Conservation (phyloP, 2,797 vertebrate genomes). For the Melanotaenia maccullochi region DNA sequence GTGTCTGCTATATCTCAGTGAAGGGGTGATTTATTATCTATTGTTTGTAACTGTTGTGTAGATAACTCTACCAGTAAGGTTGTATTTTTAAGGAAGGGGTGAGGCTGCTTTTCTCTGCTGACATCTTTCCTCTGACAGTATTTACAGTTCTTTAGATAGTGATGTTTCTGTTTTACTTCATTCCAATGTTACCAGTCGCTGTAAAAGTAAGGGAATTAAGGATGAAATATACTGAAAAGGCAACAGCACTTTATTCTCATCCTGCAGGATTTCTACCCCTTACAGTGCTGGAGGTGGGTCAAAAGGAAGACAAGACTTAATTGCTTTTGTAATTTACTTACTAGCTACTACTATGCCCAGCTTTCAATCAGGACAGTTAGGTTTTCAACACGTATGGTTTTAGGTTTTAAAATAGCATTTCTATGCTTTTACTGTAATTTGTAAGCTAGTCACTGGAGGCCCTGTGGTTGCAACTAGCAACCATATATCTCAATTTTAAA, state of each 20-base stretch:
- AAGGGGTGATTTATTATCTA: slow-evolving; percentile 41
- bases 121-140: neutral
- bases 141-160: neutral
- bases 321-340: neutral
- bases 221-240: neutral
- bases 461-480: no score
- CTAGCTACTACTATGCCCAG: neutral
- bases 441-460: no score
- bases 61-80: slow-evolving; percentile 35
- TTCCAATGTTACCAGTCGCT: neutral
- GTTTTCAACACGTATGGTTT: neutral
- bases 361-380: neutral
- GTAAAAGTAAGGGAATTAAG: neutral
- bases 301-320: neutral
- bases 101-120: slow-evolving; percentile 35
- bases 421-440: no score
- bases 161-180: neutral
- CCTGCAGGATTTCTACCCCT: no score
- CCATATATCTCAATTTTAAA: neutral
- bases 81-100: slow-evolving; percentile 19
- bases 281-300: no score
- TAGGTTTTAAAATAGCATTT: neutral
- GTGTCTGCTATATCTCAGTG: slow-evolving; percentile 45
- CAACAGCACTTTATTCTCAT: neutral
- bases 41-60: slow-evolving; percentile 43